Conservation (phyloP, 2,888 invertebrate species). For the Lasioglossum vierecki region DNA sequence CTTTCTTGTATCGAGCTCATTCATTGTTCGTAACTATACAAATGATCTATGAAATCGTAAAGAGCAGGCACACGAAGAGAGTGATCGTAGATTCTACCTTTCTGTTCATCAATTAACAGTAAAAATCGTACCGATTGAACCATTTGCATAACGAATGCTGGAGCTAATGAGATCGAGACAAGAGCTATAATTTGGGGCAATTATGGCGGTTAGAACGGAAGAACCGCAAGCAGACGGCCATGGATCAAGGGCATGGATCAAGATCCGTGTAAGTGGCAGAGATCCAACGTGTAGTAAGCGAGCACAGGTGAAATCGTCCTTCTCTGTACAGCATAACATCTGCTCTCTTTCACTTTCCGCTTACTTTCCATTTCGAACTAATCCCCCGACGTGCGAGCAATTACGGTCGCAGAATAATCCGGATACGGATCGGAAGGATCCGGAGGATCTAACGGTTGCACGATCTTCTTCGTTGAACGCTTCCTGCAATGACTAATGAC, state of each 20-base stretch:
- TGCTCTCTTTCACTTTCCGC: slow-evolving; percentile 76
- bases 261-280: slow-evolving; percentile 22
- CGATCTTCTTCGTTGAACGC: slow-evolving; percentile 14
- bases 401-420: slow-evolving; percentile 50
- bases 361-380: slow-evolving; percentile 74
- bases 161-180: too few species aligned
- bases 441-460: background rate
- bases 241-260: slow-evolving; percentile 22
- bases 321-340: slow-evolving; percentile 43
- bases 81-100: background rate
- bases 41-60: background rate
- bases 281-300: slow-evolving; percentile 4
- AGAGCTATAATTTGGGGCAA: background rate
- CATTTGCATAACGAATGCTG: background rate
- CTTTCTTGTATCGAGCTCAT: background rate
- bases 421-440: background rate
- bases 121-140: background rate
- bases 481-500: slow-evolving; percentile 7
- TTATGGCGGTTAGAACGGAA: slow-evolving; percentile 1
- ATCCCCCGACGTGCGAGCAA: slow-evolving; percentile 44
- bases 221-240: background rate
- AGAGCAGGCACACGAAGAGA: background rate
- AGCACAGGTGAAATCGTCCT: slow-evolving; percentile 65
- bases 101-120: background rate
- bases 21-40: background rate